Percentiles rank a stretch among this genome's conserved stretches.
phyloP scores from a whole-genome alignment of 1,140 invertebrate genomes.

The Centruroides sculpturatus region DNA sequence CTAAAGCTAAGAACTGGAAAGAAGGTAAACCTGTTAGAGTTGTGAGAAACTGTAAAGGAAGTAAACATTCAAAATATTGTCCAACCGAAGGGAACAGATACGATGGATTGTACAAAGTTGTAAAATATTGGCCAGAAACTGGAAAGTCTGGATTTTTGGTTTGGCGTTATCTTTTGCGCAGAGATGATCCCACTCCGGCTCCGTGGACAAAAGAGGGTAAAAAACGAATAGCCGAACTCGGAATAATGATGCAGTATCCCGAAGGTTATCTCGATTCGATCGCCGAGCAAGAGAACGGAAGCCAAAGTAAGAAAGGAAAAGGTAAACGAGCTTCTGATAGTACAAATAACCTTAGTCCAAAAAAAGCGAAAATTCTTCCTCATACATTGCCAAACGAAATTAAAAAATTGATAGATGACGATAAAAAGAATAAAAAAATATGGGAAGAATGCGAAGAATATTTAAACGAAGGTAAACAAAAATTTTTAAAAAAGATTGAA shows the following conservation, averaged over 20 bases:
- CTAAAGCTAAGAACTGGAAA: constrained; percentile 49
- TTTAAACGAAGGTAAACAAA: constrained; percentile 35
- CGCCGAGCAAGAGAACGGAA: constrained; percentile 26
- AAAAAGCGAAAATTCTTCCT: constrained; percentile 32
- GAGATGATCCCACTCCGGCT: constrained; percentile 62
- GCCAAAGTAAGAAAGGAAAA: constrained; percentile 22
- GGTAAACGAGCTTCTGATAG: constrained; percentile 13
- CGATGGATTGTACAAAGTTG: constrained; percentile 44
- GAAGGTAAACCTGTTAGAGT: constrained; percentile 62
- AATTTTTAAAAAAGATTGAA: constrained; percentile 47
- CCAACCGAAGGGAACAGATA: constrained; percentile 52
- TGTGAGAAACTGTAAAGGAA: constrained; percentile 53
- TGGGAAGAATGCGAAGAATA: constrained; percentile 44
- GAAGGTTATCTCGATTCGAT: constrained; percentile 57
- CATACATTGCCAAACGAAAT: constrained; percentile 37
- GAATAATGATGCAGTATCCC: constrained; percentile 42
- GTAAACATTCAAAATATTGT: constrained; percentile 60
- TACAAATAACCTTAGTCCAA: constrained; percentile 10
- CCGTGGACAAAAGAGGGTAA: constrained; percentile 67
- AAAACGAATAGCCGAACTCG: constrained; percentile 31
- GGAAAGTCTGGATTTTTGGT: constrained; percentile 63
- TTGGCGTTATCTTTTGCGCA: constrained; percentile 60
- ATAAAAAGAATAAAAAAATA: constrained; percentile 45
- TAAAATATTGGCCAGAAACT: constrained; percentile 67
- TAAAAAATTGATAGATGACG: constrained; percentile 39